A percentile compares a stretch with the other conserved stretches of the same genome.
Evolutionary conservation across 2,888 invertebrate species (phyloP).

Genomic region (Cheiracanthium punctorium): DNA sequence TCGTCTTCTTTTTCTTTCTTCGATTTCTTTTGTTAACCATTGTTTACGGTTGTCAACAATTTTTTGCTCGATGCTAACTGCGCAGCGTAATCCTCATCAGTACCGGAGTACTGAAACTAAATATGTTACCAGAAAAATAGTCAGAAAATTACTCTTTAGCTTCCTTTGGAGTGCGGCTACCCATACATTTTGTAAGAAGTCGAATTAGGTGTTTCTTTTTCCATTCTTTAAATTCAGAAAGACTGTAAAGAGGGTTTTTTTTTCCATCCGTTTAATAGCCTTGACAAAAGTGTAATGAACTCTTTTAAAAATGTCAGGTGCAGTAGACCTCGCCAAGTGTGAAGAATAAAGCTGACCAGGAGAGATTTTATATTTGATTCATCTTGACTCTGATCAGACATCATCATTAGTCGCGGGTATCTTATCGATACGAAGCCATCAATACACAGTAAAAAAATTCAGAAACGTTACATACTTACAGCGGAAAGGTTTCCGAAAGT

Average conservation of each 20-base stretch:
- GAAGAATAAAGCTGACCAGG: conserved; percentile 98
- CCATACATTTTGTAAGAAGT: conserved; percentile 98
- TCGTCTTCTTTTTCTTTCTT: too few relatives aligned
- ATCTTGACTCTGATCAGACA: conserved; percentile 99
- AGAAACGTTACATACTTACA: too few relatives aligned
- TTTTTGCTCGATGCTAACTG: conserved; percentile 88
- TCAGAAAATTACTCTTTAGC: too few relatives aligned
- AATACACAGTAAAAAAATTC: too few relatives aligned
- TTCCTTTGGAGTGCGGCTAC: conserved; percentile 98
- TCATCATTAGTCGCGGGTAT: conserved; percentile 98
- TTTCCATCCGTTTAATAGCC: conserved; percentile 86
- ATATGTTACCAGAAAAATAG: too few relatives aligned
- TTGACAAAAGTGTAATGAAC: conserved; percentile 99
- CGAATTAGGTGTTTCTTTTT: conserved; percentile 91
- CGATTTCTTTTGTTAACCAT: too few relatives aligned
- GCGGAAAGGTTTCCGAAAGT: too few relatives aligned
- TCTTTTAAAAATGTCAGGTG: conserved; percentile 95
- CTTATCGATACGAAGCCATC: conserved; percentile 93
- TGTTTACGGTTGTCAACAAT: too few relatives aligned
- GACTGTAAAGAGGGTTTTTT: conserved; percentile 92
- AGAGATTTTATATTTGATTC: conserved; percentile 99
- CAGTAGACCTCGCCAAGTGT: conserved; percentile 97
- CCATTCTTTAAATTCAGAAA: conserved; percentile 99
- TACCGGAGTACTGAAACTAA: too few relatives aligned
- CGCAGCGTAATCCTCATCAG: conserved; percentile 96